Conservation (phyloP, 2,888 invertebrate genomes). For the Diogma glabrata region DNA sequence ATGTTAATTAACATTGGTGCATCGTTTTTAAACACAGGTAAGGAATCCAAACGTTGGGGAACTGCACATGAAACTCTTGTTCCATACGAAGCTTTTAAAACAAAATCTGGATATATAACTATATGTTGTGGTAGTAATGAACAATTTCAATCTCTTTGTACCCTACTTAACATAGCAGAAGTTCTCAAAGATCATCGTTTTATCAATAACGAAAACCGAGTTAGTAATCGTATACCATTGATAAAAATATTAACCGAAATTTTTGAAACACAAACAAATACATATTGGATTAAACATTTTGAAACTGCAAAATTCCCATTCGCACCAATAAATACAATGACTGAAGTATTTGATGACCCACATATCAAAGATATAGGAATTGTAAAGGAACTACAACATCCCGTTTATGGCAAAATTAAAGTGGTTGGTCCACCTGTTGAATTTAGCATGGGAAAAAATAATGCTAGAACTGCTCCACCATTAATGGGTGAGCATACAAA, state of each 20-base stretch:
- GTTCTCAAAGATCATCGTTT: conserved; percentile 54
- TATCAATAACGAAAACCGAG: conserved; percentile 59
- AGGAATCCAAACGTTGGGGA: conserved; percentile 72
- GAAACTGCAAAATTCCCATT: conserved; percentile 69
- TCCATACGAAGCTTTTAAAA: conserved; percentile 83
- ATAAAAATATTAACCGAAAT: conserved; percentile 47
- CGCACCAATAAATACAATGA: conserved; percentile 80
- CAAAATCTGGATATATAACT: conserved; percentile 72
- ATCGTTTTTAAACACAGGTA: conserved; percentile 77
- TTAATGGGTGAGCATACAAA: conserved; percentile 77
- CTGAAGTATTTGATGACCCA: conserved; percentile 76
- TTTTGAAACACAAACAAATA: conserved; percentile 50
- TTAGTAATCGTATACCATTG: conserved; percentile 60
- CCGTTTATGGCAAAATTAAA: conserved; percentile 56
- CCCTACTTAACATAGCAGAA: conserved; percentile 45
- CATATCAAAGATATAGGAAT: conserved; percentile 66
- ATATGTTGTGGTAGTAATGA: conserved; percentile 78
- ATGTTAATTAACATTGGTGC: conserved; percentile 79
- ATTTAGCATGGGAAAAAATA: conserved; percentile 61
- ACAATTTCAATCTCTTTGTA: conserved; percentile 65
- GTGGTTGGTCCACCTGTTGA: conserved; percentile 79
- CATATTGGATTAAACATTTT: conserved; percentile 64
- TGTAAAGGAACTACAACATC: conserved; percentile 60
- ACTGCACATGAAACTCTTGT: conserved; percentile 91
- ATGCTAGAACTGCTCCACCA: conserved; percentile 66